phyloP scores from a whole-genome alignment of 2,888 invertebrate species.

The Congeria kusceri region DNA sequence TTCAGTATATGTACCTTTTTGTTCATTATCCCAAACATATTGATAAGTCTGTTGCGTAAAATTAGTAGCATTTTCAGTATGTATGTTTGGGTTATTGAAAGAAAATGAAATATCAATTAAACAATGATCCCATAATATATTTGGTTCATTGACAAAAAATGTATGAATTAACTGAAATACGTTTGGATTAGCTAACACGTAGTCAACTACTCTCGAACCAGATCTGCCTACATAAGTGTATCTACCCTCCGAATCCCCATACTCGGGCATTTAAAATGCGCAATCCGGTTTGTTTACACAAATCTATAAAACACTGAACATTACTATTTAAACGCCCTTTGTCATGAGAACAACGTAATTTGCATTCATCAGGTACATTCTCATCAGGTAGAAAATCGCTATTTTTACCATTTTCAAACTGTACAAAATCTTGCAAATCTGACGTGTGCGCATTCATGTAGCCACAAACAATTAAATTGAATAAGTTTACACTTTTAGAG shows the following conservation, averaged over 20 bases:
- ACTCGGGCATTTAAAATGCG: too few species aligned
- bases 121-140: not conserved
- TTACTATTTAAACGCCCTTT: too few species aligned
- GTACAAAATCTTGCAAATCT: too few species aligned
- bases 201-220: not conserved
- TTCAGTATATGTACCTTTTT: not conserved
- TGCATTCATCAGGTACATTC: too few species aligned
- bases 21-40: not conserved
- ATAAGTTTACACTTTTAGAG: too few species aligned
- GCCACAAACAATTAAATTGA: too few species aligned
- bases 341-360: too few species aligned
- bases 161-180: not conserved
- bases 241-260: not conserved
- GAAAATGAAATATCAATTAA: not conserved
- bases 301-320: not conserved
- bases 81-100: not conserved
- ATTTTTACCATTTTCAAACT: too few species aligned
- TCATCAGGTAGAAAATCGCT: too few species aligned
- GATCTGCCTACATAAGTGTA: not conserved
- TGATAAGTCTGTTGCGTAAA: not conserved
- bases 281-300: not conserved
- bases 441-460: too few species aligned
- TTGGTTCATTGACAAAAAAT: not conserved
- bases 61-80: too few species aligned
- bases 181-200: not conserved